phyloP scores from a whole-genome alignment of 1,140 invertebrate genomes.

The Panulirus ornatus region DNA sequence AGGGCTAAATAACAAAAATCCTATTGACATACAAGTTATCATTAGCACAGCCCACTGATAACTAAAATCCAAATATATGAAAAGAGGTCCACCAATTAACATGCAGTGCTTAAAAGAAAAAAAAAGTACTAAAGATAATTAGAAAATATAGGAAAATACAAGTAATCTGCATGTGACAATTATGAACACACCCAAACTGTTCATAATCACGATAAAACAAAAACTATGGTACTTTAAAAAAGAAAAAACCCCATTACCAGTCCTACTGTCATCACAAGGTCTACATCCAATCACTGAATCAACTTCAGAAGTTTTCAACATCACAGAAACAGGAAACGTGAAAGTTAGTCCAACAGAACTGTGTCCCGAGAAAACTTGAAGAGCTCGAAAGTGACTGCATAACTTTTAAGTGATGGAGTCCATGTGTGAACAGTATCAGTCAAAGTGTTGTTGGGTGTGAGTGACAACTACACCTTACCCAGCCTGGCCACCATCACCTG shows the following conservation, averaged over 20 bases:
- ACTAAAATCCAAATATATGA: neutral
- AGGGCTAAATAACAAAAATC: neutral
- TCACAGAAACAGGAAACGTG: neutral
- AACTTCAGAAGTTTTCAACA: neutral
- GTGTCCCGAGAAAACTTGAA: neutral
- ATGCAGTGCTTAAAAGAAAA: neutral
- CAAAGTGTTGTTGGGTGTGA: slow-evolving; percentile 1
- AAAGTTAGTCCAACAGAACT: neutral
- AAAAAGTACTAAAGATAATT: neutral
- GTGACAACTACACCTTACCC: slow-evolving; percentile 20
- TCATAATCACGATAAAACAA: neutral
- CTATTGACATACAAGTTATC: neutral
- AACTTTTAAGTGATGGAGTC: slow-evolving; percentile 1
- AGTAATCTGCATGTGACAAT: neutral
- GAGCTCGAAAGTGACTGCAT: neutral
- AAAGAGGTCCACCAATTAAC: neutral
- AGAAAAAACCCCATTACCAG: neutral
- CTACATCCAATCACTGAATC: neutral
- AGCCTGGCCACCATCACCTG: slow-evolving; percentile 40
- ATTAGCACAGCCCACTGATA: neutral
- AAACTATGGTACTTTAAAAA: neutral
- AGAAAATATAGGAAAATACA: neutral
- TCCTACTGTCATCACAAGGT: neutral
- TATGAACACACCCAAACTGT: neutral
- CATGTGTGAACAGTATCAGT: neutral